A percentile compares a stretch with the other conserved stretches of the same genome.
Evolutionary conservation across 1,140 invertebrate species (phyloP).

Genomic region (Zaprionus inermis): DNA sequence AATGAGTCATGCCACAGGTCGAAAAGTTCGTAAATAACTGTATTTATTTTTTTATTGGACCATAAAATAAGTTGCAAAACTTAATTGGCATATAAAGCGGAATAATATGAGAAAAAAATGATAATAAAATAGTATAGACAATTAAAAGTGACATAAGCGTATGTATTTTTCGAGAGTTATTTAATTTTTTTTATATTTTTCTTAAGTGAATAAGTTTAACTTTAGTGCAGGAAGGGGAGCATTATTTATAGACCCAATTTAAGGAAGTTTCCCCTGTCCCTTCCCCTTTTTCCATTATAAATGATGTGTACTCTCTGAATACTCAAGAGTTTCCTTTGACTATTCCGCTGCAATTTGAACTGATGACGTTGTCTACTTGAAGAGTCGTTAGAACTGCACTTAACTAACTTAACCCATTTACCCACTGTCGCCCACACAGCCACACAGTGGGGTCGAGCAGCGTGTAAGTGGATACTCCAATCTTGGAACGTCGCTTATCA

Average conservation of each 20-base stretch:
- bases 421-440: conserved; percentile 19
- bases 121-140: not conserved
- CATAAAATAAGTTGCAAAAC: too few species aligned
- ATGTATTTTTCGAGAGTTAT: too few species aligned
- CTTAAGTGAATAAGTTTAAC: too few species aligned
- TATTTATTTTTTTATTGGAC: not conserved
- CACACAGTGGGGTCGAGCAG: not conserved
- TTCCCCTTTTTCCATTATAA: not conserved
- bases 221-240: too few species aligned
- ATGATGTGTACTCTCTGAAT: not conserved
- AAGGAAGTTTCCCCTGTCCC: too few species aligned
- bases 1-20: not conserved
- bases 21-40: not conserved
- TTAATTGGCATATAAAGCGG: not conserved
- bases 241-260: too few species aligned
- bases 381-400: conserved; percentile 14
- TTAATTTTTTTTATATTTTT: too few species aligned
- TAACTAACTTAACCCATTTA: conserved; percentile 45
- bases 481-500: conserved; percentile 59
- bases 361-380: not conserved
- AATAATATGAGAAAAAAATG: not conserved
- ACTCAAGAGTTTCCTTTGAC: not conserved
- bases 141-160: not conserved
- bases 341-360: not conserved
- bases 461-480: conserved; percentile 21